phyloP scores from a whole-genome alignment of 1,140 invertebrate species.

The Olivierus martensii region DNA sequence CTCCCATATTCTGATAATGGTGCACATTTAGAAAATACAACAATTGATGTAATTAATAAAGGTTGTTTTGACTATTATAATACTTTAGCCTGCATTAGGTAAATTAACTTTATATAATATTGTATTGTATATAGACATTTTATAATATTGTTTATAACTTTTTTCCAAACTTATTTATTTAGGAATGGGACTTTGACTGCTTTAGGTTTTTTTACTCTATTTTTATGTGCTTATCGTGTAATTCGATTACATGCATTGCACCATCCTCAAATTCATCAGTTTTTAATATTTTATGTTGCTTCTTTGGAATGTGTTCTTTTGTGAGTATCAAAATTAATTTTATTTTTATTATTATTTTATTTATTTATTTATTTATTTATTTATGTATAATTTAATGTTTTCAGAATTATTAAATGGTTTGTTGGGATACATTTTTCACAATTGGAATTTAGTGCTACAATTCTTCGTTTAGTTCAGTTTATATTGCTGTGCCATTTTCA shows the following conservation, averaged over 20 bases:
- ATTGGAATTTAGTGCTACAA: slow-evolving; percentile 36
- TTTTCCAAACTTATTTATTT: slow-evolving; percentile 12
- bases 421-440: slow-evolving; percentile 33
- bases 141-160: too few relatives aligned
- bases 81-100: slow-evolving; percentile 35
- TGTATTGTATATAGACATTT: too few relatives aligned
- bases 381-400: slow-evolving; percentile 15
- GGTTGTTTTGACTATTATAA: slow-evolving; percentile 35
- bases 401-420: slow-evolving; percentile 36
- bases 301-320: slow-evolving; percentile 34
- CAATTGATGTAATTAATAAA: slow-evolving; percentile 33
- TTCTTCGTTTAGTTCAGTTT: slow-evolving; percentile 37
- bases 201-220: slow-evolving; percentile 31
- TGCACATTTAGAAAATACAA: slow-evolving; percentile 31
- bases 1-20: too few relatives aligned
- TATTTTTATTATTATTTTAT: not conserved
- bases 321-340: slow-evolving; percentile 25
- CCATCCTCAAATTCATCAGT: slow-evolving; percentile 38
- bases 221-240: slow-evolving; percentile 35
- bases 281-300: slow-evolving; percentile 38
- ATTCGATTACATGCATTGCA: slow-evolving; percentile 34
- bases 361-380: not conserved
- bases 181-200: slow-evolving; percentile 35
- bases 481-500: slow-evolving; percentile 39
- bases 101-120: slow-evolving; percentile 7